Conservation (phyloP, 2,797 vertebrate species). For the Prionace glauca region DNA sequence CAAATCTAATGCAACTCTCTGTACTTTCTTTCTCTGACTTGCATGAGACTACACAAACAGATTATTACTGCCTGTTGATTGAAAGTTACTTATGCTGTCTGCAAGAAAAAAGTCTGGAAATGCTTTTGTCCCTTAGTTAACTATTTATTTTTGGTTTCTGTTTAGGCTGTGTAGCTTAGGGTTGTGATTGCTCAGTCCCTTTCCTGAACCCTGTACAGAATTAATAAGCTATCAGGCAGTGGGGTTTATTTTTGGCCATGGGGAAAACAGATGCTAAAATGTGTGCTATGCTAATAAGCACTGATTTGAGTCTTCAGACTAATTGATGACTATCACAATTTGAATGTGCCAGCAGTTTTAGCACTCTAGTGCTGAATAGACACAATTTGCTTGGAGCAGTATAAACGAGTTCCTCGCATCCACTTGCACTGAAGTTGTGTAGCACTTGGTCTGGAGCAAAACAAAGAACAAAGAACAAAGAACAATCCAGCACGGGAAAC, state of each 20-base stretch:
- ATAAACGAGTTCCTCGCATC: too few relatives aligned
- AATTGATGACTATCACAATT: too few relatives aligned
- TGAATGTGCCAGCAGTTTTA: too few relatives aligned
- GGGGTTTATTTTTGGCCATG: background rate
- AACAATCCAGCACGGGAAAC: too few relatives aligned
- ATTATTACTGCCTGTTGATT: background rate
- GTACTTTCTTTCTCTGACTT: background rate
- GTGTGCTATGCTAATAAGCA: background rate
- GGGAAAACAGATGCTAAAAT: background rate
- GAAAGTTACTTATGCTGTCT: background rate
- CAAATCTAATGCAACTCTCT: background rate
- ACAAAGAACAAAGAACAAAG: too few relatives aligned
- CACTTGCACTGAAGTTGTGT: too few relatives aligned
- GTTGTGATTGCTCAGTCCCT: background rate
- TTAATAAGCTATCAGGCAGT: background rate
- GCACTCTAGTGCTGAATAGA: too few relatives aligned
- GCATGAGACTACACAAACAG: background rate
- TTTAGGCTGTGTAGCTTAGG: background rate
- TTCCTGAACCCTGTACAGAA: background rate
- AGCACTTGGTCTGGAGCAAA: too few relatives aligned
- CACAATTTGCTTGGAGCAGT: too few relatives aligned
- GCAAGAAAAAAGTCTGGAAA: background rate
- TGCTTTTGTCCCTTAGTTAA: background rate
- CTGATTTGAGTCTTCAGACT: too few relatives aligned
- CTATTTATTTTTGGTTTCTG: background rate